A percentile compares a stretch with the other conserved stretches of the same genome.
Evolutionary conservation across 2,888 invertebrate genomes (phyloP).

Genomic region (Oligia fasciuncula): DNA sequence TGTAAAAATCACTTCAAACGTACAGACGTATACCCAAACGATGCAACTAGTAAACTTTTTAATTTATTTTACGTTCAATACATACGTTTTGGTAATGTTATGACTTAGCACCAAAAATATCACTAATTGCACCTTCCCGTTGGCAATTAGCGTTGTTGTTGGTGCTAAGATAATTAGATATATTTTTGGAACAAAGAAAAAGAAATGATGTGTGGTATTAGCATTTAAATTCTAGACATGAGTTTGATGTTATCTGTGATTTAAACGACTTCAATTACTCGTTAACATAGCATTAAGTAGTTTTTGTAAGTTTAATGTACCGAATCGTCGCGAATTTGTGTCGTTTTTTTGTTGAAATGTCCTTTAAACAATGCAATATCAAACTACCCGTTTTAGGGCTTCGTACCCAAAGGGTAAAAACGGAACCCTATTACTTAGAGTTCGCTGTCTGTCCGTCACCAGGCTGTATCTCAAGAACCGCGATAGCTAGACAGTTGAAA

Average conservation of each 20-base stretch:
- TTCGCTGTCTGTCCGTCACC: too few relatives aligned
- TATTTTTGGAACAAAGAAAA: conserved; percentile 47
- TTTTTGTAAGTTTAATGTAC: conserved; percentile 45
- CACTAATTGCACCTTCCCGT: conserved; percentile 52
- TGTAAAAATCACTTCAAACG: conserved; percentile 65
- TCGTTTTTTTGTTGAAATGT: not conserved
- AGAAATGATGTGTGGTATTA: conserved; percentile 44
- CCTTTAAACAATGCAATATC: not conserved
- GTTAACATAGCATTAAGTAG: conserved; percentile 36
- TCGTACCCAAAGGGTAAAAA: too few relatives aligned
- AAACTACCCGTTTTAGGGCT: not conserved
- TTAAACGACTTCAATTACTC: conserved; percentile 47
- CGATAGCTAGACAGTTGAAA: too few relatives aligned
- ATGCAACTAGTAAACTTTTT: conserved; percentile 56
- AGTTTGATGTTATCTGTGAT: conserved; percentile 42
- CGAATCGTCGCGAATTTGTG: conserved; percentile 15
- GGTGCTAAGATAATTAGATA: conserved; percentile 54
- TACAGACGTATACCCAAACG: conserved; percentile 53
- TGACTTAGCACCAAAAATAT: conserved; percentile 45
- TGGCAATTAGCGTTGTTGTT: too few relatives aligned
- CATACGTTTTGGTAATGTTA: conserved; percentile 34
- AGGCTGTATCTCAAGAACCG: too few relatives aligned
- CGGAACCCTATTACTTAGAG: too few relatives aligned
- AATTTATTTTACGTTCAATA: conserved; percentile 46
- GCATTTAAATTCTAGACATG: conserved; percentile 34